Percentiles rank a stretch among this genome's conserved stretches.
Conservation (phyloP, 2,888 invertebrate genomes). For the Oxytorus armatus region DNA sequence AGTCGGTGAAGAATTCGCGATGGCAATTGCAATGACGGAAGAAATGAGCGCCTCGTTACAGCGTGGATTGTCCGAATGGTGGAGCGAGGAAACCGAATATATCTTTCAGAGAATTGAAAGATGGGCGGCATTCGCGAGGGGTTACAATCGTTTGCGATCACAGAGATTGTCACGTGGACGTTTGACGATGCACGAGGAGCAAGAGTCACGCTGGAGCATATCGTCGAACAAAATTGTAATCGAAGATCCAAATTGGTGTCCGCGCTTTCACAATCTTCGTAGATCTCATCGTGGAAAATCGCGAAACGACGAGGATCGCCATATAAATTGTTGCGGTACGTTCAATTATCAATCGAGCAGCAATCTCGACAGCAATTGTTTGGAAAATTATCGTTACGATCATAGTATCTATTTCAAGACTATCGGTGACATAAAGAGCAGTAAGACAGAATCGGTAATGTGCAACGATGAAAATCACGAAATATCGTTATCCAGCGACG, state of each 20-base stretch:
- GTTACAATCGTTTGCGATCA: conserved; percentile 81
- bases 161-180: conserved; percentile 76
- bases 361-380: conserved; percentile 78
- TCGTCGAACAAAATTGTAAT: conserved; percentile 74
- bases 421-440: conserved; percentile 79
- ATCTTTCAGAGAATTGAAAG: conserved; percentile 80
- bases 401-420: conserved; percentile 83
- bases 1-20: conserved; percentile 2
- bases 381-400: conserved; percentile 81
- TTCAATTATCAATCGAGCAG: conserved; percentile 80
- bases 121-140: conserved; percentile 80
- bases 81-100: conserved; percentile 82
- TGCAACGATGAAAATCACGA: conserved; percentile 47
- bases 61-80: conserved; percentile 80
- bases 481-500: conserved; percentile 68
- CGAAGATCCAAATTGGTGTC: conserved; percentile 73
- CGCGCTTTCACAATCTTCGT: conserved; percentile 70
- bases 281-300: conserved; percentile 69
- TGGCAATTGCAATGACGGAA: conserved; percentile 70
- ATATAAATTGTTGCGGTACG: conserved; percentile 79
- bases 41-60: conserved; percentile 70
- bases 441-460: conserved; percentile 66
- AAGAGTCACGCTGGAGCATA: conserved; percentile 73
- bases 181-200: conserved; percentile 77
- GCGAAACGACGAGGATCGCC: conserved; percentile 73